phyloP scores from a whole-genome alignment of 2,113 vertebrate genomes.

The Myotis brandtii region DNA sequence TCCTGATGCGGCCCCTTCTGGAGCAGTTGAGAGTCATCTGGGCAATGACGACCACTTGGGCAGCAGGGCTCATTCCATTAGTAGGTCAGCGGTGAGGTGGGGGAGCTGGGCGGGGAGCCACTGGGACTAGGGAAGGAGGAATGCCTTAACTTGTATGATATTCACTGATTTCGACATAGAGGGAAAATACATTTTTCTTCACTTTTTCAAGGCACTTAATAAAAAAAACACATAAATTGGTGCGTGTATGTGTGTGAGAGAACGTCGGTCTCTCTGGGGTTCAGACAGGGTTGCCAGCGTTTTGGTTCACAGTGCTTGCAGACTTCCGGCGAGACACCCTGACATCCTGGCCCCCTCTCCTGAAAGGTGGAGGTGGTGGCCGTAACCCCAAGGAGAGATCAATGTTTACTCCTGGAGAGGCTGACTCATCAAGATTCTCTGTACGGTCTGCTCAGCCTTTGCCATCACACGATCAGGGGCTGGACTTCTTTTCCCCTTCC shows the following conservation, averaged over 20 bases:
- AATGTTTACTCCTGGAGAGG: accelerated
- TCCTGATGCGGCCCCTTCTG: conserved; percentile 49
- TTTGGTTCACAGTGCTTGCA: conserved; percentile 35
- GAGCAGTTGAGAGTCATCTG: conserved; percentile 48
- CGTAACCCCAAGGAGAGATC: not conserved
- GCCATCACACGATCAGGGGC: not conserved
- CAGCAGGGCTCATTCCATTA: conserved; percentile 62
- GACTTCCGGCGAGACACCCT: not conserved
- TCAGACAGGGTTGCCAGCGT: not conserved
- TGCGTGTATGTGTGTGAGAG: conserved; percentile 32
- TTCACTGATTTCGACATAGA: conserved; percentile 81
- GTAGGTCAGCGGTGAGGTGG: conserved; percentile 51
- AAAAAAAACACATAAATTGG: conserved; percentile 85
- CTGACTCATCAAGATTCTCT: not conserved
- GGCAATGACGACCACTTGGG: not conserved
- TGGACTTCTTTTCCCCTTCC: not conserved
- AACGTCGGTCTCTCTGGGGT: conserved; percentile 35
- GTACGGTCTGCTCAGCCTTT: not conserved
- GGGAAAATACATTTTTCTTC: conserved; percentile 84
- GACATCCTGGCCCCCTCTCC: not conserved
- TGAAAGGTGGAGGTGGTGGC: not conserved
- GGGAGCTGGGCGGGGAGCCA: conserved; percentile 48
- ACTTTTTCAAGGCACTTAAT: conserved; percentile 97
- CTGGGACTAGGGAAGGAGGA: conserved; percentile 62
- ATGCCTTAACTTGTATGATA: conserved; percentile 82